A percentile compares a stretch with the other conserved stretches of the same genome.
These are phyloP conservation scores for Nymphicus hollandicus DNA, from an alignment of 2,113 vertebrate species.

Conservation along the genomic window DNA sequence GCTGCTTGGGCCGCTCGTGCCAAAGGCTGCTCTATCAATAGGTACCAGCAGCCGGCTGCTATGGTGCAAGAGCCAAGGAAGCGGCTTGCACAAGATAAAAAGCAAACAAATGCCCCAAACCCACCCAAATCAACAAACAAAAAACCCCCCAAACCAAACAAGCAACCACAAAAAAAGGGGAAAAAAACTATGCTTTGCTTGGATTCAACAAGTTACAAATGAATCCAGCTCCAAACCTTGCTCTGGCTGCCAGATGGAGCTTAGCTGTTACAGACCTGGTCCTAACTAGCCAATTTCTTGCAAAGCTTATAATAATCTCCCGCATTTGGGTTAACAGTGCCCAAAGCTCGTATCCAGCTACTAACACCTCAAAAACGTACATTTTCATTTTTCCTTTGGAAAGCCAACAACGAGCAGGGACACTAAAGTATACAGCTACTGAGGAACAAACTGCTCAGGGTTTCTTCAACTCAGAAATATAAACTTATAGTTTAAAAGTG, in stretches of 20 bases:
- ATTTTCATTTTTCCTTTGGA: conserved; percentile 61
- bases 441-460: neutral
- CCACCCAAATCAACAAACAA: neutral
- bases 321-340: neutral
- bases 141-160: neutral
- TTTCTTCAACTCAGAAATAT: conserved; percentile 53
- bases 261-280: neutral
- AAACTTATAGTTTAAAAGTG: conserved; percentile 61
- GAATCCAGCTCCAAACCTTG: neutral
- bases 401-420: conserved; percentile 59
- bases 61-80: neutral
- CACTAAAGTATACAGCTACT: conserved; percentile 49
- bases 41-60: neutral
- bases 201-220: accelerated
- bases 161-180: neutral
- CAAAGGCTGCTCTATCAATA: neutral
- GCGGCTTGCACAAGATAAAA: neutral
- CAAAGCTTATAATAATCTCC: neutral
- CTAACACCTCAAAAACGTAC: neutral
- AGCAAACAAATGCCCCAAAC: neutral
- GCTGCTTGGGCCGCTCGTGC: neutral
- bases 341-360: neutral
- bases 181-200: neutral
- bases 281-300: neutral
- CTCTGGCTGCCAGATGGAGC: neutral